Conservation (phyloP, 1,140 invertebrate species). For the Papilio dardanus region DNA sequence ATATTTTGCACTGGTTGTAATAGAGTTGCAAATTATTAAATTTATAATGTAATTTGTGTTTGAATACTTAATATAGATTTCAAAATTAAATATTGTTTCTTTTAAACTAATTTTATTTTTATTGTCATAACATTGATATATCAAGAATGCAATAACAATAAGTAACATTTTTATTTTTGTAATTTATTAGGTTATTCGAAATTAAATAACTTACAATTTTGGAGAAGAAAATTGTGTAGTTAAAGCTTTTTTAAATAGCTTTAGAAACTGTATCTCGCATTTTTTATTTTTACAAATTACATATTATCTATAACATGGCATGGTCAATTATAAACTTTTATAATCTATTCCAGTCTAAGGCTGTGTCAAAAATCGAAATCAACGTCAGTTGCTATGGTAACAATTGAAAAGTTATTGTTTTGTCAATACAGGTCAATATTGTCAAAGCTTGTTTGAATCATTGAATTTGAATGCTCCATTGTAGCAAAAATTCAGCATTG, state of each 20-base stretch:
- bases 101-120: background rate
- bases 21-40: constrained; percentile 31
- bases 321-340: background rate
- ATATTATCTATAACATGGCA: no score
- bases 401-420: constrained; percentile 1
- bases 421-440: no score
- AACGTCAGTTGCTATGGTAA: background rate
- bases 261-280: no score
- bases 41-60: constrained; percentile 42
- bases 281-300: no score
- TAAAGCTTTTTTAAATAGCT: no score
- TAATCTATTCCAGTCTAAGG: background rate
- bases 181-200: no score
- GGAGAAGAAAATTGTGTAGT: no score
- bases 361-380: background rate
- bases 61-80: constrained; percentile 41
- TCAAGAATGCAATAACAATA: background rate
- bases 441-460: background rate
- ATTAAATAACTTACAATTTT: no score
- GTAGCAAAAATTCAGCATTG: constrained; percentile 1
- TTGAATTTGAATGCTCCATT: background rate
- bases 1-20: constrained; percentile 28
- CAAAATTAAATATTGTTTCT: background rate
- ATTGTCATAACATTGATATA: background rate
- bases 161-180: background rate